Evolutionary conservation across 2,888 invertebrate genomes (phyloP).

Genomic region (Erebia epiphron): DNA sequence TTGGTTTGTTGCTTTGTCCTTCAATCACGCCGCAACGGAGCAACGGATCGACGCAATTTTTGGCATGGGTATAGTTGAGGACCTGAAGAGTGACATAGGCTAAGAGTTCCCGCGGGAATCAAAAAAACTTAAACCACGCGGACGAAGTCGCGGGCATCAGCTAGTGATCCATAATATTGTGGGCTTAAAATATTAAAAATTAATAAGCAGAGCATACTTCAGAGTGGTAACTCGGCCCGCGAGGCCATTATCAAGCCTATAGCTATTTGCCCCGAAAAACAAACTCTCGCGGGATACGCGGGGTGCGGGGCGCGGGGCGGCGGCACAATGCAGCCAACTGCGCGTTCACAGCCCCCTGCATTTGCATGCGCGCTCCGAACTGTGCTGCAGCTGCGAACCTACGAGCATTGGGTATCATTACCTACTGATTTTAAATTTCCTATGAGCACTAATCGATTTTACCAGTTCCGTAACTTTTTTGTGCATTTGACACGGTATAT

Average conservation of each 20-base stretch:
- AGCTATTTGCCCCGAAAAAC: slow-evolving; percentile 84
- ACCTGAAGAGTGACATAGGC: too few relatives aligned
- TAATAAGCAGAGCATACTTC: slow-evolving; percentile 56
- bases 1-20: too few relatives aligned
- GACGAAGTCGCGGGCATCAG: too few relatives aligned
- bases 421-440: slow-evolving; percentile 16
- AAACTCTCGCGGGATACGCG: slow-evolving; percentile 80
- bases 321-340: slow-evolving; percentile 78
- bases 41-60: too few relatives aligned
- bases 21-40: too few relatives aligned
- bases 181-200: background rate
- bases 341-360: slow-evolving; percentile 75
- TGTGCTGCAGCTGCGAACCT: slow-evolving; percentile 57
- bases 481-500: background rate
- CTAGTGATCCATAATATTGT: too few relatives aligned
- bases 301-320: slow-evolving; percentile 43
- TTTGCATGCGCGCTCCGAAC: slow-evolving; percentile 74
- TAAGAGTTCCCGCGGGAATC: too few relatives aligned
- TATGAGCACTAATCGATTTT: slow-evolving; percentile 5
- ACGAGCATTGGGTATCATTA: slow-evolving; percentile 3
- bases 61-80: too few relatives aligned
- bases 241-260: slow-evolving; percentile 83
- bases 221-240: slow-evolving; percentile 56
- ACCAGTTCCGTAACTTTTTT: background rate
- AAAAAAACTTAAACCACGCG: too few relatives aligned